Evolutionary conservation across 1,140 invertebrate genomes (phyloP), one percentile per base, ranked within the genome.

Genomic region (Lineus longissimus): DNA sequence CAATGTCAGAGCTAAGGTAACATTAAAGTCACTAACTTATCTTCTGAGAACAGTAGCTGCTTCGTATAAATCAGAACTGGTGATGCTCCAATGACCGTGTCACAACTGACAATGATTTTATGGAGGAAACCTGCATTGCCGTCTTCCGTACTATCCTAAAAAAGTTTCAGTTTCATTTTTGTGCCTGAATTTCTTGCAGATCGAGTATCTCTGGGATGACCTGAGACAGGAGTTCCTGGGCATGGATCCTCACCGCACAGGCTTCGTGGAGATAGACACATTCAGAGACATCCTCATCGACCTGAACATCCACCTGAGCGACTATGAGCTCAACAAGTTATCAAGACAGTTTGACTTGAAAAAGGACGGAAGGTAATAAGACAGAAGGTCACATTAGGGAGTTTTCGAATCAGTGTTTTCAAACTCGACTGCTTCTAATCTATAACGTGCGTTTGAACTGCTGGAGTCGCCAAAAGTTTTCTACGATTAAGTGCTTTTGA

Each of bases 191-290:
- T 36, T 36, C 33, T 36, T 15, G 15, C 64, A 81, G 78, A 72
- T 81, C 60, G 79, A 81, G 56, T 79, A 76, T 45, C 72, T 81
- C 72, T 81, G 77, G 76, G 79, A 82, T 22, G 76, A 81, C 27
- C 66, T 82, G 22, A 59, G 74, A 15, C 73, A 73, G 43, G 80
- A 81, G 69, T 81, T 82, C 70, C 63, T 74, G n/a, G 70, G 61
- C 19, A 79, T 82, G 76, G 81, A 82, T 63, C 78, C 75, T 6
- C 79, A 81, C 59, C 65, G 69, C 58, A 81, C 76, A n/a, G 77
- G 78, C 6, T 78, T 60, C 58, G 72, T 82, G 7, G 67, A 68
- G 2, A 60, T 64, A 36, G 81, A 80, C 2, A 79, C 81, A 63
- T 82, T 81, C 69, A 63, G 68, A 25, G 79, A 81, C 9, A 73